Evolutionary conservation across 2,113 vertebrate genomes (phyloP).

Genomic region (Neodon shergylaensis): DNA sequence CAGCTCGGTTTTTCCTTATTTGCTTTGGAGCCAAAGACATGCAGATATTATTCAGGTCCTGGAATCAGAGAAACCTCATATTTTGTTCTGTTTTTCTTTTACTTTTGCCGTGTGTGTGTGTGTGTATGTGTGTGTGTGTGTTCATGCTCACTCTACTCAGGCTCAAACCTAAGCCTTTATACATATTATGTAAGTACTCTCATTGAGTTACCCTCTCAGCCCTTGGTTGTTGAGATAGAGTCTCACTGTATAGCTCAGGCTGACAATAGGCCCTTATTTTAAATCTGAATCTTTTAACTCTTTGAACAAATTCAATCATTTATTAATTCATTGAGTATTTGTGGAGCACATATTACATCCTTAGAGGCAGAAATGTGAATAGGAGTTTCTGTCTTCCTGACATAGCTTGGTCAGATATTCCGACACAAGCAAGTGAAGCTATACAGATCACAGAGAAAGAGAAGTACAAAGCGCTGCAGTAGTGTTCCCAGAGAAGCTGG

Average conservation of each 20-base stretch:
- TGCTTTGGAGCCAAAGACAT: no score
- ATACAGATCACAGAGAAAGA: not conserved
- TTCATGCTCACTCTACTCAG: not conserved
- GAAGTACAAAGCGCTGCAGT: not conserved
- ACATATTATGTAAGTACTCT: not conserved
- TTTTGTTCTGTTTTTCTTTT: no score
- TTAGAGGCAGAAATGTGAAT: slow-evolving; percentile 4
- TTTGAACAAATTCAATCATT: not conserved
- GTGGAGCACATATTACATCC: not conserved
- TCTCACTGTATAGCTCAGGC: not conserved
- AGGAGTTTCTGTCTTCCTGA: slow-evolving; percentile 2
- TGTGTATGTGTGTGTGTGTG: no score
- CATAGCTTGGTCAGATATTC: not conserved
- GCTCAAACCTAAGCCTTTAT: not conserved
- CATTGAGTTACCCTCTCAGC: not conserved
- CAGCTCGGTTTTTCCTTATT: not conserved
- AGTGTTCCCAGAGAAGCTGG: not conserved
- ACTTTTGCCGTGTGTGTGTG: no score
- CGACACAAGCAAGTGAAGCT: not conserved
- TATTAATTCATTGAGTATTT: slow-evolving; percentile 7
- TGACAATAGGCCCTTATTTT: not conserved
- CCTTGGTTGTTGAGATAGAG: not conserved
- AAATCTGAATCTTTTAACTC: slow-evolving; percentile 34
- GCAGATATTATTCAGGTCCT: no score
- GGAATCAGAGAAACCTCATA: no score